Conservation (phyloP, 2,113 vertebrate genomes). For the Haplochromis burtoni region DNA sequence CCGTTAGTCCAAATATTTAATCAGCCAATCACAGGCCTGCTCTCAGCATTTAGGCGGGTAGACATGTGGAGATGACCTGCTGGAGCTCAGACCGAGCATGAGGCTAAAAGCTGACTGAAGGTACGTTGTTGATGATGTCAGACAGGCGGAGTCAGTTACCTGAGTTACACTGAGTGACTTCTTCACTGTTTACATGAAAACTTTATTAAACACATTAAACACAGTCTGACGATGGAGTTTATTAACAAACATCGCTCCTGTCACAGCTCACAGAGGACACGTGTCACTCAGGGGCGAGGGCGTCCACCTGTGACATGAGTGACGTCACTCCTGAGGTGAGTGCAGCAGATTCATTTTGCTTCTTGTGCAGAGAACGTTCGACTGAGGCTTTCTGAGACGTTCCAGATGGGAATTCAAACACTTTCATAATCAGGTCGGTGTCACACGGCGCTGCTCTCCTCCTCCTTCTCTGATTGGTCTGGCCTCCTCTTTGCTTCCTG, state of each 20-base stretch:
- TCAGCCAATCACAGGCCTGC: neutral
- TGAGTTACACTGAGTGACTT: neutral
- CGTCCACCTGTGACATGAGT: fast-evolving
- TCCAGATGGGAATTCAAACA: neutral
- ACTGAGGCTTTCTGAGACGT: neutral
- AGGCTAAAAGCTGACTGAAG: neutral
- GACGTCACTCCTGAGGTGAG: neutral
- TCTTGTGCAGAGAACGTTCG: neutral
- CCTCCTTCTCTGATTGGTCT: neutral
- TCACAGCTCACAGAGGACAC: neutral
- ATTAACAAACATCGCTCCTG: neutral
- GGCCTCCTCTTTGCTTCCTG: neutral
- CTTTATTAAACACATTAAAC: neutral
- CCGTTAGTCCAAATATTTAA: neutral
- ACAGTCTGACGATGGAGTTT: neutral
- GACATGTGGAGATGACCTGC: neutral
- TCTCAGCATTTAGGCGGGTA: neutral
- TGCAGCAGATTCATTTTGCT: neutral
- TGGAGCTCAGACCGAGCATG: neutral
- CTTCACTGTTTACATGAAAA: neutral
- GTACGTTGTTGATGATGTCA: neutral
- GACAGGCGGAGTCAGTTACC: neutral
- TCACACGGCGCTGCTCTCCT: neutral
- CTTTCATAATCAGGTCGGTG: neutral
- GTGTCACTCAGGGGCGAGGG: neutral